phyloP scores from a whole-genome alignment of 2,797 vertebrate genomes.

The Rachycentron canadum region DNA sequence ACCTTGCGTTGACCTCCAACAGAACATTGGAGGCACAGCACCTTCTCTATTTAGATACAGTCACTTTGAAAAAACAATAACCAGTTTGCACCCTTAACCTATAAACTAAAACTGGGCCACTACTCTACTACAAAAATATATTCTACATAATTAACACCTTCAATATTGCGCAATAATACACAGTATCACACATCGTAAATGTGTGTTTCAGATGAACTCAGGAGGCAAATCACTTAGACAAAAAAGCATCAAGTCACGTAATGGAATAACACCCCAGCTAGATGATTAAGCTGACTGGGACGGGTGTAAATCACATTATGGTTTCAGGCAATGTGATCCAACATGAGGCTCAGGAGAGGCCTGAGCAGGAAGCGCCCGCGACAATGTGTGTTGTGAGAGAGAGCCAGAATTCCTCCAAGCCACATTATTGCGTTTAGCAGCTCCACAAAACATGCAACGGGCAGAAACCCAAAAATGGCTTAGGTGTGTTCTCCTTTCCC shows the following conservation, averaged over 20 bases:
- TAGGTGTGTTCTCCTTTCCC: slow-evolving; percentile 79
- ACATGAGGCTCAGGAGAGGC: slow-evolving; percentile 51
- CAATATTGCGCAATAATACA: slow-evolving; percentile 35
- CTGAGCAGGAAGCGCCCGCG: slow-evolving; percentile 54
- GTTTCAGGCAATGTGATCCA: slow-evolving; percentile 68
- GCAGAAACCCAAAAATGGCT: slow-evolving; percentile 74
- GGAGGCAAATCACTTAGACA: slow-evolving; percentile 49
- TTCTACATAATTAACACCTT: slow-evolving; percentile 60
- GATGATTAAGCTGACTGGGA: slow-evolving; percentile 54
- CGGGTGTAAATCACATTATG: slow-evolving; percentile 74
- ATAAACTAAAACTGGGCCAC: slow-evolving; percentile 28
- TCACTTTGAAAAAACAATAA: slow-evolving; percentile 30
- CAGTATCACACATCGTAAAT: slow-evolving; percentile 61
- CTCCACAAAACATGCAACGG: slow-evolving; percentile 67
- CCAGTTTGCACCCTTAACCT: slow-evolving; percentile 28
- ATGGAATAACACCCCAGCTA: slow-evolving; percentile 61
- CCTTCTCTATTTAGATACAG: slow-evolving; percentile 38
- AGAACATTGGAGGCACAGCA: slow-evolving; percentile 13
- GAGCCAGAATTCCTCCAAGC: slow-evolving; percentile 71
- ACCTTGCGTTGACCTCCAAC: slow-evolving; percentile 27
- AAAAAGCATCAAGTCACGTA: slow-evolving; percentile 40
- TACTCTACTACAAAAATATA: slow-evolving; percentile 38
- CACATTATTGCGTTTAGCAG: slow-evolving; percentile 71
- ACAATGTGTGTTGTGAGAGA: slow-evolving; percentile 55
- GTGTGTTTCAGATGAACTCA: slow-evolving; percentile 51